phyloP scores from a whole-genome alignment of 2,888 invertebrate genomes.

The Zootermopsis nevadensis region DNA sequence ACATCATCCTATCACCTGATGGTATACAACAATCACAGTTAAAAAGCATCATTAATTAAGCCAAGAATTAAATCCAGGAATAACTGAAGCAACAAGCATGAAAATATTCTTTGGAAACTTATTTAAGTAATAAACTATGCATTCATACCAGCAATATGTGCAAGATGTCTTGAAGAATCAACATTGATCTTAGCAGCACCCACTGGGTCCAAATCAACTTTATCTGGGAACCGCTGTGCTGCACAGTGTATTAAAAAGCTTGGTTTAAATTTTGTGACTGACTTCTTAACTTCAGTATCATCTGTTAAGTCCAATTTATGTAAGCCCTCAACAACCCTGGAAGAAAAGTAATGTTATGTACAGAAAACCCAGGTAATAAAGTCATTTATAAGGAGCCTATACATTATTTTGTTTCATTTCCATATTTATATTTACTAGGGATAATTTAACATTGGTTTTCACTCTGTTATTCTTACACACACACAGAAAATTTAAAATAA shows the following conservation, averaged over 20 bases:
- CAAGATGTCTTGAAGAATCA: constrained; percentile 60
- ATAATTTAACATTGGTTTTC: too few relatives aligned
- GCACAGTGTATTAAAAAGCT: constrained; percentile 64
- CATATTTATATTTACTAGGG: too few relatives aligned
- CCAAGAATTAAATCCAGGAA: neutral
- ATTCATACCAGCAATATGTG: constrained; percentile 52
- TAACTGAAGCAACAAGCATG: neutral
- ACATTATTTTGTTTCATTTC: neutral
- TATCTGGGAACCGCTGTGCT: constrained; percentile 64
- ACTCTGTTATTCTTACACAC: too few relatives aligned
- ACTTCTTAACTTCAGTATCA: constrained; percentile 57
- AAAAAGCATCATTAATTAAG: neutral
- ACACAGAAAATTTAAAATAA: too few relatives aligned
- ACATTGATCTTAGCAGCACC: constrained; percentile 62
- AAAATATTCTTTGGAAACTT: neutral
- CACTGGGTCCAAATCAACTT: constrained; percentile 63
- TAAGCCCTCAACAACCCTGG: constrained; percentile 58
- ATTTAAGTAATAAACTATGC: neutral
- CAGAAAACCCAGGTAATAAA: too few relatives aligned
- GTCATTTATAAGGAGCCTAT: too few relatives aligned
- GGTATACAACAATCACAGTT: too few relatives aligned
- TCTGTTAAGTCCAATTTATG: constrained; percentile 62
- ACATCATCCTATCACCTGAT: too few relatives aligned
- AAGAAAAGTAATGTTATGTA: constrained; percentile 9
- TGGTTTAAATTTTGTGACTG: constrained; percentile 61